phyloP scores from a whole-genome alignment of 2,113 vertebrate genomes.

The Spheniscus mendiculus region DNA sequence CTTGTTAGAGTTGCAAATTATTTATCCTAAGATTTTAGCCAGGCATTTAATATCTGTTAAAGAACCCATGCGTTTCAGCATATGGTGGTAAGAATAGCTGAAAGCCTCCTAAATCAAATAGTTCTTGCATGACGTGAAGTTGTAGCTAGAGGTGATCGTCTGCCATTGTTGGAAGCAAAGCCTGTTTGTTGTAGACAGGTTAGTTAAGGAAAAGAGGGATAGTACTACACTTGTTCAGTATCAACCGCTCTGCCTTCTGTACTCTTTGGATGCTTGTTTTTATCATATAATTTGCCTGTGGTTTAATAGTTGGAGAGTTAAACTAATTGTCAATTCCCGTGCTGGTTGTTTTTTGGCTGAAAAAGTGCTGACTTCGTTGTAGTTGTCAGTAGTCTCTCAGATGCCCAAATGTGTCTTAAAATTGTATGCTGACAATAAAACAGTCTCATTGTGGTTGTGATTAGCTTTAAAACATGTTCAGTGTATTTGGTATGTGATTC shows the following conservation, averaged over 20 bases:
- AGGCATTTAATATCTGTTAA: neutral
- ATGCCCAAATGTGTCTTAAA: neutral
- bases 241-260: neutral
- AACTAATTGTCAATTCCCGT: neutral
- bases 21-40: neutral
- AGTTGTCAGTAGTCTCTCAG: neutral
- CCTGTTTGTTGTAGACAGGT: neutral
- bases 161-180: neutral
- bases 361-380: neutral
- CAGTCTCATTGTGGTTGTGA: neutral
- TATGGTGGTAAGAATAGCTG: neutral
- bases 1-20: neutral
- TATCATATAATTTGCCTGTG: neutral
- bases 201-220: neutral
- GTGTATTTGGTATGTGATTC: neutral
- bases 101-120: neutral
- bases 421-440: neutral
- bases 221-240: neutral
- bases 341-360: neutral
- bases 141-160: neutral
- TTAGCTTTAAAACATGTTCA: neutral
- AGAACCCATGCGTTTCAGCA: neutral
- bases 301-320: neutral
- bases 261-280: neutral
- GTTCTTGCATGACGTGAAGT: neutral